A percentile compares a stretch with the other conserved stretches of the same genome.
Conservation (phyloP, 2,888 invertebrate species). For the Resseliella maxima region DNA sequence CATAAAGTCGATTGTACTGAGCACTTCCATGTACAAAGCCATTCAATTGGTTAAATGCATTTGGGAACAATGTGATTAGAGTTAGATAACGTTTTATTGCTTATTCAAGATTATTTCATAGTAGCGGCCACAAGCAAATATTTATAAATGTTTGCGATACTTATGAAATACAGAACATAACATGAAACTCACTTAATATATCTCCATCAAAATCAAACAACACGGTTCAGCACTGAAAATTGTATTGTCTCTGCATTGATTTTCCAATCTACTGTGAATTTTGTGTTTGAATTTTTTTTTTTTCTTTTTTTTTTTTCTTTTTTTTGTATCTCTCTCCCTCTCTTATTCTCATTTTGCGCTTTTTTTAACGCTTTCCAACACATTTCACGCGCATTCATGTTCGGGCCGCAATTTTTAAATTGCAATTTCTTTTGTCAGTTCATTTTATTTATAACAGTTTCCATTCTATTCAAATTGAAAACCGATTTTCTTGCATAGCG, state of each 20-base stretch:
- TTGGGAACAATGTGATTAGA: constrained; percentile 37
- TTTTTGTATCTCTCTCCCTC: not conserved
- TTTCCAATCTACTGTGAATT: no score
- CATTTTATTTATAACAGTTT: constrained; percentile 28
- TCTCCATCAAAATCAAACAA: constrained; percentile 17
- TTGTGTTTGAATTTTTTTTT: no score
- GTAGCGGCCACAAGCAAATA: constrained; percentile 51
- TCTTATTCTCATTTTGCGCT: not conserved
- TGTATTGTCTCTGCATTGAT: constrained; percentile 16
- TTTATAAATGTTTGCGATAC: constrained; percentile 47
- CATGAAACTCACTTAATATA: constrained; percentile 36
- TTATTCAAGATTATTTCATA: constrained; percentile 46
- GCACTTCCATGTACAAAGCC: not conserved
- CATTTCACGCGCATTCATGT: not conserved
- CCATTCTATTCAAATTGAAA: constrained; percentile 53
- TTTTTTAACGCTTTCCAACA: no score
- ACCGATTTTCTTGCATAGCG: not conserved
- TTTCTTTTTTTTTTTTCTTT: not conserved
- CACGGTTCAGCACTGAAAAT: not conserved
- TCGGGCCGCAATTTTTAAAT: constrained; percentile 29
- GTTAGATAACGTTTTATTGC: constrained; percentile 35
- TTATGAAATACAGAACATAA: constrained; percentile 26
- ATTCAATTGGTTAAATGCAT: not conserved
- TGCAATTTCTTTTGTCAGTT: constrained; percentile 49
- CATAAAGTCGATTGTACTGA: not conserved